These are phyloP conservation scores for Cotesia glomerata DNA, from an alignment of 1,140 invertebrate species.

Conservation along the genomic window DNA sequence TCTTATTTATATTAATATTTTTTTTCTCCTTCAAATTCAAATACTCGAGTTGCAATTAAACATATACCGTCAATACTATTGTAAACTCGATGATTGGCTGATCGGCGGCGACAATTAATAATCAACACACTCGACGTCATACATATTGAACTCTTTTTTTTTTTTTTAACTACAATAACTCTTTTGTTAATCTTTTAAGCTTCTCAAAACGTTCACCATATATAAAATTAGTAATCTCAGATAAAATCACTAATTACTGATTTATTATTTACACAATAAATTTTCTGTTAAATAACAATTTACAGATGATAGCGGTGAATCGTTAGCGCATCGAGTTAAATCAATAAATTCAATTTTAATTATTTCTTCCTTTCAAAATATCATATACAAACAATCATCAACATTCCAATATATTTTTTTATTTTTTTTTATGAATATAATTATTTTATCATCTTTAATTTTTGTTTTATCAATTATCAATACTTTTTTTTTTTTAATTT, in stretches of 20 bases:
- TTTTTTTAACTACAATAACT: conserved; percentile 4
- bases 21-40: no score
- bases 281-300: conserved; percentile 16
- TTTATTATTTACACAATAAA: conserved; percentile 29
- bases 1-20: no score
- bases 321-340: conserved; percentile 15
- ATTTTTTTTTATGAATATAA: background rate
- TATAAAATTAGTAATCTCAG: background rate
- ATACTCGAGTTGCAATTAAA: no score
- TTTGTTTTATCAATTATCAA: background rate
- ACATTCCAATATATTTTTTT: conserved; percentile 15
- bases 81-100: no score
- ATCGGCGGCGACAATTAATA: no score
- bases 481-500: conserved; percentile 22
- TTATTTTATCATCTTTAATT: background rate
- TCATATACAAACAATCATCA: conserved; percentile 9
- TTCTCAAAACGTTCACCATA: background rate
- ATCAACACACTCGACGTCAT: background rate
- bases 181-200: background rate
- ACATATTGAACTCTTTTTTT: background rate
- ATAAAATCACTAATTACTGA: conserved; percentile 23
- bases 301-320: conserved; percentile 24
- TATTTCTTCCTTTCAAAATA: background rate
- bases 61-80: no score
- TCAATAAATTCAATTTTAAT: background rate